Percentiles rank a stretch among this genome's conserved stretches.
phyloP scores from a whole-genome alignment of 2,797 vertebrate genomes.

The Catharus ustulatus region DNA sequence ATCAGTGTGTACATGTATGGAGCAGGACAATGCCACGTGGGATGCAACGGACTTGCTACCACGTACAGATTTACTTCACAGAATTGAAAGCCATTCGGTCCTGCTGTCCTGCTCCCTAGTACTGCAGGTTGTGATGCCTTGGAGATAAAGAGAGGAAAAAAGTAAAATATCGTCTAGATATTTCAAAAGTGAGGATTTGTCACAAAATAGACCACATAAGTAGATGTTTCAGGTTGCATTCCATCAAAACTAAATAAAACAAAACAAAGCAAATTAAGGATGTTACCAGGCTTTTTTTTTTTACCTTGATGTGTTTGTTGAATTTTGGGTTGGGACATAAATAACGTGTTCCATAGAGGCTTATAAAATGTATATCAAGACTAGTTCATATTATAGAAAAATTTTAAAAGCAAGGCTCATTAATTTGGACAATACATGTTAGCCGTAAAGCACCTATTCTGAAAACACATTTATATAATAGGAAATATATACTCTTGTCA shows the following conservation, averaged over 20 bases:
- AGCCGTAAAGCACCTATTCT: background rate
- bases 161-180: background rate
- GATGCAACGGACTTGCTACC: background rate
- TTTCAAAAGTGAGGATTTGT: background rate
- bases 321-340: background rate
- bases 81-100: background rate
- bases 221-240: background rate
- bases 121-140: background rate
- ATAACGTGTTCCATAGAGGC: background rate
- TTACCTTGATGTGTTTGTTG: background rate
- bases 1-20: too few relatives aligned
- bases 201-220: background rate
- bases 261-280: background rate
- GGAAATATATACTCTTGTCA: background rate
- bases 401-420: background rate
- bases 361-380: background rate
- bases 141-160: background rate
- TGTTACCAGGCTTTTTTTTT: background rate
- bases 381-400: background rate
- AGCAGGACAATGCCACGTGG: accelerated
- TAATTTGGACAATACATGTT: background rate
- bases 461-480: background rate
- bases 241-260: too few relatives aligned
- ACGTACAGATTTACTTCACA: background rate
- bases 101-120: background rate